These are phyloP conservation scores for Xylota segnis DNA, from an alignment of 2,888 invertebrate species.

Conservation along the genomic window DNA sequence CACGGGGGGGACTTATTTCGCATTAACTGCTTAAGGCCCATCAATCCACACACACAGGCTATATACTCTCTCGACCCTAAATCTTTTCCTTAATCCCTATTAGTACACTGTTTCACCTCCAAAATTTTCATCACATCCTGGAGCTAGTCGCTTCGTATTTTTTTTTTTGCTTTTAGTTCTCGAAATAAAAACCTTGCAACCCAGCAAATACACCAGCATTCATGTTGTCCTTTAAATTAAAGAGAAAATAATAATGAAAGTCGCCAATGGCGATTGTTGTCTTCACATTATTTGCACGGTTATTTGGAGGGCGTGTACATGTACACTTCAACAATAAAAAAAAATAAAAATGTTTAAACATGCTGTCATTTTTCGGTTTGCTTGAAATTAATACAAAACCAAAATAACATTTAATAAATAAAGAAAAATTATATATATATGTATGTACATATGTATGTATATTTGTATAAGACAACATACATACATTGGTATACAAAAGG, in stretches of 20 bases:
- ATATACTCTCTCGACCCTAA: background rate
- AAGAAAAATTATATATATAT: constrained; percentile 23
- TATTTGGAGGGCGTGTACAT: constrained; percentile 45
- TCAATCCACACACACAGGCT: background rate
- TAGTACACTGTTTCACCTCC: constrained; percentile 49
- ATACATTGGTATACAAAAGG: constrained; percentile 15
- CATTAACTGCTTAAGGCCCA: background rate
- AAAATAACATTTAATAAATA: constrained; percentile 25
- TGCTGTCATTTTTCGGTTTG: constrained; percentile 40
- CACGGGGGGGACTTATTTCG: too few species aligned
- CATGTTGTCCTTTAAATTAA: constrained; percentile 72
- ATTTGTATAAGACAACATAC: constrained; percentile 21
- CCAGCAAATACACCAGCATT: constrained; percentile 12
- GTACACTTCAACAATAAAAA: constrained; percentile 23
- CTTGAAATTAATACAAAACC: constrained; percentile 59
- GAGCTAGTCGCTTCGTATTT: background rate
- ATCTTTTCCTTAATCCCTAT: constrained; percentile 19
- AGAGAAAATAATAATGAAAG: constrained; percentile 68
- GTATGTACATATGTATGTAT: background rate
- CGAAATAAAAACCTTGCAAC: constrained; percentile 36
- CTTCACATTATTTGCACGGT: constrained; percentile 71
- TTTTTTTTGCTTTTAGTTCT: background rate
- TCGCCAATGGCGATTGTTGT: constrained; percentile 59
- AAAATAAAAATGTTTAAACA: constrained; percentile 40
- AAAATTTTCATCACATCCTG: constrained; percentile 38